Conservation (phyloP, 2,797 vertebrate genomes). For the Emys orbicularis region DNA sequence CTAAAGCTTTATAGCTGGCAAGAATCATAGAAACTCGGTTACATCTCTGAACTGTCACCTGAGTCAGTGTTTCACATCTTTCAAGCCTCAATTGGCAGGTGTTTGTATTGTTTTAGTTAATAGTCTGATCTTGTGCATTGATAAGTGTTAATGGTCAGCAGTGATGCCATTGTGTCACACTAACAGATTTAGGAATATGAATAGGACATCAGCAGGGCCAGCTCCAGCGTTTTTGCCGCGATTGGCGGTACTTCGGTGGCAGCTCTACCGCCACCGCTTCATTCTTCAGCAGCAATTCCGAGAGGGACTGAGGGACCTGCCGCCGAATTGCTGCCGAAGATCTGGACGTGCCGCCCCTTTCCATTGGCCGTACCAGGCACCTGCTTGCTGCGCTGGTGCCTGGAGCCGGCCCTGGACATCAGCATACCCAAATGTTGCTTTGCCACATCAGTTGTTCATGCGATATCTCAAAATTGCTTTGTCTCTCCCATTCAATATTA, state of each 20-base stretch:
- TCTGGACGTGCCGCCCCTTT: too few relatives aligned
- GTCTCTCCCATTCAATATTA: neutral
- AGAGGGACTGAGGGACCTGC: too few relatives aligned
- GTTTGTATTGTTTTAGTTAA: neutral
- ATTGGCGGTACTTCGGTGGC: too few relatives aligned
- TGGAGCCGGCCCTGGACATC: neutral
- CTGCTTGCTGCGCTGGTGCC: too few relatives aligned
- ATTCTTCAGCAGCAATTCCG: too few relatives aligned
- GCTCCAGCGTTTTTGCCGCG: too few relatives aligned
- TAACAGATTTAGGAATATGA: neutral
- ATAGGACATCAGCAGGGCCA: neutral
- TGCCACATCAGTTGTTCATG: neutral
- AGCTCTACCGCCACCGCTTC: too few relatives aligned
- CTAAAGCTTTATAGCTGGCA: neutral
- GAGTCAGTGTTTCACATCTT: neutral
- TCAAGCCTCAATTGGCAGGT: neutral
- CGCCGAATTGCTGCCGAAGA: too few relatives aligned
- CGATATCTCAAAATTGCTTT: neutral
- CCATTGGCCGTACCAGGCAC: too few relatives aligned
- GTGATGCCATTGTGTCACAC: neutral
- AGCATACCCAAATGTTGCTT: neutral
- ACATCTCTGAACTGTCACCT: neutral
- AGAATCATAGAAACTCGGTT: neutral
- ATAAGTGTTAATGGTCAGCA: neutral
- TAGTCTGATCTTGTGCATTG: neutral